Percentiles rank a stretch among this genome's conserved stretches.
Conservation (phyloP, 1,140 invertebrate genomes). For the Drosophila malerkotliana region DNA sequence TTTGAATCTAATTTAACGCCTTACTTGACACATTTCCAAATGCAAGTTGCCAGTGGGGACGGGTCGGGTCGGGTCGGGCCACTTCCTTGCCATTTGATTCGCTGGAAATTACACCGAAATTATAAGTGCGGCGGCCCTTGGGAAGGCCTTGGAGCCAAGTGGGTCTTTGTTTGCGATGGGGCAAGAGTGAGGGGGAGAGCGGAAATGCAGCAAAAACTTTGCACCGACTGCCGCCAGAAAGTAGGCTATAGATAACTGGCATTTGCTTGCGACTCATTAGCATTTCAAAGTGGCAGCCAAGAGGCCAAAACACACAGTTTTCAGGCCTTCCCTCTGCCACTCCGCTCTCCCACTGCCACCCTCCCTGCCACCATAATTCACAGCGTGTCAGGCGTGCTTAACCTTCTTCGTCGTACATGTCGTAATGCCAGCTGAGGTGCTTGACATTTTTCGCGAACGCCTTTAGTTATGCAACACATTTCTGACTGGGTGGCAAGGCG, state of each 20-base stretch:
- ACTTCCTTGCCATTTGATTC: slow-evolving; percentile 51
- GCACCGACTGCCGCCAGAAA: slow-evolving; percentile 27
- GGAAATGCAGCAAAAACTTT: slow-evolving; percentile 58
- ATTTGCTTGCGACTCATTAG: slow-evolving; percentile 74
- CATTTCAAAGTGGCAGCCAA: slow-evolving; percentile 67
- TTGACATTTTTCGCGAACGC: slow-evolving; percentile 78
- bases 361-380: slow-evolving; percentile 45
- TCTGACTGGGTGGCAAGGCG: neutral
- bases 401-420: slow-evolving; percentile 71
- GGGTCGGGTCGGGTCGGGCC: slow-evolving; percentile 19
- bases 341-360: neutral
- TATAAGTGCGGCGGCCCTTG: slow-evolving; percentile 19
- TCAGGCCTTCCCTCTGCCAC: slow-evolving; percentile 7
- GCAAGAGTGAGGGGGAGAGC: neutral
- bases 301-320: slow-evolving; percentile 41
- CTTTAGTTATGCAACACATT: slow-evolving; percentile 69
- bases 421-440: slow-evolving; percentile 63
- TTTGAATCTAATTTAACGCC: slow-evolving; percentile 72
- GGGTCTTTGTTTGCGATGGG: neutral
- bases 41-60: slow-evolving; percentile 33
- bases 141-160: neutral
- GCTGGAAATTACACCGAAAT: slow-evolving; percentile 60
- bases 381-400: slow-evolving; percentile 74
- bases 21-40: slow-evolving; percentile 75
- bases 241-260: slow-evolving; percentile 60